Percentiles rank a stretch among this genome's conserved stretches.
Conservation (phyloP, 2,888 invertebrate species). For the Augiades crinisus region DNA sequence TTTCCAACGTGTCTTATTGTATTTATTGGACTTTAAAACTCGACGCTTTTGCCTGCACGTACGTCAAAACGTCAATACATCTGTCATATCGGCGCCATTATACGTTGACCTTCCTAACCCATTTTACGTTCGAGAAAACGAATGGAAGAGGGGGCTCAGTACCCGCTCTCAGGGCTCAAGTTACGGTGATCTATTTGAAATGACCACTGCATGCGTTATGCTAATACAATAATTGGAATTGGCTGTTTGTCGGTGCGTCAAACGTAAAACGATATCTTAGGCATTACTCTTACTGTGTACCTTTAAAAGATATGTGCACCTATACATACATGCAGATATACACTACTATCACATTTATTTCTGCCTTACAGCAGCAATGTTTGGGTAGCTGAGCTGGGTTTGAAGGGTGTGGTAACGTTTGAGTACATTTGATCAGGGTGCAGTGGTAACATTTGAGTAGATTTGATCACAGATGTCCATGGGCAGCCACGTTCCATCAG, state of each 20-base stretch:
- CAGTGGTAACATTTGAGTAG: no score
- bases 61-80: not conserved
- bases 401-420: no score
- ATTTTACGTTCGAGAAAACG: not conserved
- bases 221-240: slow-evolving; percentile 41
- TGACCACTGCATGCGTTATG: slow-evolving; percentile 36
- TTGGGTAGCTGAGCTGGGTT: no score
- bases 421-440: no score
- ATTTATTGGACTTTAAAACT: not conserved
- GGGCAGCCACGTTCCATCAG: no score
- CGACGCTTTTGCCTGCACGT: not conserved
- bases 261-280: slow-evolving; percentile 24
- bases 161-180: not conserved
- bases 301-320: not conserved
- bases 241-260: slow-evolving; percentile 33
- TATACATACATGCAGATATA: no score
- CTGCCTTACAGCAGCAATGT: no score
- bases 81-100: slow-evolving; percentile 1
- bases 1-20: no score
- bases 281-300: not conserved
- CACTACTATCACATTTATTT: no score
- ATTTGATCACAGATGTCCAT: no score
- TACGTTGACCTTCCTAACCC: slow-evolving; percentile 2
- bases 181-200: slow-evolving; percentile 29
- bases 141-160: not conserved